Percentiles rank a stretch among this genome's conserved stretches.
These are phyloP conservation scores for Atherinomorus stipes DNA, from an alignment of 2,113 vertebrate genomes.

Conservation along the genomic window DNA sequence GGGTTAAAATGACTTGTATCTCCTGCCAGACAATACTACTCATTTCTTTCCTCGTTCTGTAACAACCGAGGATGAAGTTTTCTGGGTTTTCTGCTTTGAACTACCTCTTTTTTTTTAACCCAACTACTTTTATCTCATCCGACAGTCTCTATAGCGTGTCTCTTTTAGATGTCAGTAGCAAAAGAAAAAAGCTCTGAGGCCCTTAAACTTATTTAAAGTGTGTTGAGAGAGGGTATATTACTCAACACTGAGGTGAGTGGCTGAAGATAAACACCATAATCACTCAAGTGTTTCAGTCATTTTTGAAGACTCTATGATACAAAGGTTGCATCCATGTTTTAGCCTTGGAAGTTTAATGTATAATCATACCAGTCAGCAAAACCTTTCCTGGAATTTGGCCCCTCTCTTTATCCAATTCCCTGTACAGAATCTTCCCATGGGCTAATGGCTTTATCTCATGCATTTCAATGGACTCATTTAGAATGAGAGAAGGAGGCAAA, in stretches of 20 bases:
- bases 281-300: conserved; percentile 42
- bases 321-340: conserved; percentile 13
- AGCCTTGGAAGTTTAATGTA: conserved; percentile 23
- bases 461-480: conserved; percentile 35
- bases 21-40: conserved; percentile 21
- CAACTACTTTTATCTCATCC: conserved; percentile 33
- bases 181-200: conserved; percentile 45
- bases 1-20: conserved; percentile 18
- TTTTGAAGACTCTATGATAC: conserved; percentile 21
- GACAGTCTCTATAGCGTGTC: conserved; percentile 26
- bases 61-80: conserved; percentile 27
- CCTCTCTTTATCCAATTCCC: conserved; percentile 24
- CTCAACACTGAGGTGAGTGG: conserved; percentile 46
- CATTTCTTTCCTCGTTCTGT: not conserved
- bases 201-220: conserved; percentile 73
- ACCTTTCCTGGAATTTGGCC: not conserved
- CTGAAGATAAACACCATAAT: conserved; percentile 60
- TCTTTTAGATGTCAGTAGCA: conserved; percentile 53
- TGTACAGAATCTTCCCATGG: conserved; percentile 7
- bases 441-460: conserved; percentile 45
- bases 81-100: conserved; percentile 35
- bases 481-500: conserved; percentile 22
- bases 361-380: conserved; percentile 1
- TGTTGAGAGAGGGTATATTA: conserved; percentile 49
- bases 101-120: conserved; percentile 37